Base-by-base conservation (phyloP, 2,888 invertebrate species). In the Synergus itoensis region DNA sequence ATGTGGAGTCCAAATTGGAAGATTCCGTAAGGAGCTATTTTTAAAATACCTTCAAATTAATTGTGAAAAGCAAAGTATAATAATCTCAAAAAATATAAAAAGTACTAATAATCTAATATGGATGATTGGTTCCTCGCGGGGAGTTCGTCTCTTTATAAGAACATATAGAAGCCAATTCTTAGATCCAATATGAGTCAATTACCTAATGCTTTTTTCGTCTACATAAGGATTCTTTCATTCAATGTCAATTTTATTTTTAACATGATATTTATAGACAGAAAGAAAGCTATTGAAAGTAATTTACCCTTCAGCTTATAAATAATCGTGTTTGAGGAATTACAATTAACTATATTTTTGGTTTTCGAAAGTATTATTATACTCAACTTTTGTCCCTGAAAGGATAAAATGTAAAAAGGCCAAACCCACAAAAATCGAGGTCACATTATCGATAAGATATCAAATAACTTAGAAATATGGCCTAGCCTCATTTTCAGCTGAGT, bases 71-170 rank as follows among this genome's bases (percentile, higher is more conserved):
- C 36, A 36, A 36, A 36, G 36, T 36, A 36, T 36, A 36, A 36
- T 36, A 5, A 36, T 36, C n/a, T n/a, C n/a, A n/a, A n/a, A n/a
- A n/a, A n/a, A n/a, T n/a, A n/a, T n/a, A 53, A 53, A 53, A n/a
- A 53, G 9, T n/a, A n/a, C 53, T 18, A n/a, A 53, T n/a, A n/a
- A n/a, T n/a, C n/a, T n/a, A n/a, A n/a, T n/a, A n/a, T 16, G n/a
- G 8, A 18, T 53, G 9, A 53, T 53, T 53, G 53, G 53, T 9
- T 53, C 53, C 9, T 9, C n/a, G 7, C 9, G n/a, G 14, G 53
- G 53, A n/a, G 53, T 8, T 53, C n/a, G 53, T n/a, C 53, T 53
- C n/a, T 53, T n/a, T 53, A n/a, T 53, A 53, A 53, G 53, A 53
- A 53, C n/a, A 5, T 53, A 43, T 53, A n/a, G 53, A 53, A 53